Evolutionary conservation across 2,888 invertebrate genomes (phyloP).

Genomic region (Netelia inedita): DNA sequence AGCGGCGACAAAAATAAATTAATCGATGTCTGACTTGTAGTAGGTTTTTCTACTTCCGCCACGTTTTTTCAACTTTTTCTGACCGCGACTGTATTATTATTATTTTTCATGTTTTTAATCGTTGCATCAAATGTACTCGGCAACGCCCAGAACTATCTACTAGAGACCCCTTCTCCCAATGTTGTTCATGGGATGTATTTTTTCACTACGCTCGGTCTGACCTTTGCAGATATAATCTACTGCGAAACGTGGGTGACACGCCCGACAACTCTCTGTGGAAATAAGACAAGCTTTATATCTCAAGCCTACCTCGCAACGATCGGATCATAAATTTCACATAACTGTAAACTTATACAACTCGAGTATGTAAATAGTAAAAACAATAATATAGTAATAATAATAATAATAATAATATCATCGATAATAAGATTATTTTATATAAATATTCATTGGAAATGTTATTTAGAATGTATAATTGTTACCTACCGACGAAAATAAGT

Average conservation of each 20-base stretch:
- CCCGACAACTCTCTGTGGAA: slow-evolving; percentile 40
- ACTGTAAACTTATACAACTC: slow-evolving; percentile 65
- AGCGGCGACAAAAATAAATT: neutral
- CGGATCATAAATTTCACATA: slow-evolving; percentile 62
- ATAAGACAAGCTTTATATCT: slow-evolving; percentile 26
- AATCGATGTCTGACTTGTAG: slow-evolving; percentile 16
- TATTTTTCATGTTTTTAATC: neutral
- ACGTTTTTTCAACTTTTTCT: neutral
- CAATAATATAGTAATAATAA: slow-evolving; percentile 7
- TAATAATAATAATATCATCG: neutral
- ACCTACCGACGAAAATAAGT: neutral
- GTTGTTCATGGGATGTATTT: slow-evolving; percentile 24
- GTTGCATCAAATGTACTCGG: neutral
- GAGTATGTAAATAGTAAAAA: slow-evolving; percentile 22
- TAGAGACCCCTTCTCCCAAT: neutral
- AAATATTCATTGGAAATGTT: neutral
- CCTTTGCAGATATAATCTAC: slow-evolving; percentile 65
- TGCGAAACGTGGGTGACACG: slow-evolving; percentile 60
- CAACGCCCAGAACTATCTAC: slow-evolving; percentile 20
- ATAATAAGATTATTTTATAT: neutral
- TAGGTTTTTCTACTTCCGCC: slow-evolving; percentile 19
- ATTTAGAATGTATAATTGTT: neutral
- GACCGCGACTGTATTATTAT: neutral
- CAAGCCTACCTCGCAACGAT: slow-evolving; percentile 27
- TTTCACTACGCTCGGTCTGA: slow-evolving; percentile 49